A percentile compares a stretch with the other conserved stretches of the same genome.
phyloP scores from a whole-genome alignment of 1,140 invertebrate species.

The Drosophila nigromelanica region DNA sequence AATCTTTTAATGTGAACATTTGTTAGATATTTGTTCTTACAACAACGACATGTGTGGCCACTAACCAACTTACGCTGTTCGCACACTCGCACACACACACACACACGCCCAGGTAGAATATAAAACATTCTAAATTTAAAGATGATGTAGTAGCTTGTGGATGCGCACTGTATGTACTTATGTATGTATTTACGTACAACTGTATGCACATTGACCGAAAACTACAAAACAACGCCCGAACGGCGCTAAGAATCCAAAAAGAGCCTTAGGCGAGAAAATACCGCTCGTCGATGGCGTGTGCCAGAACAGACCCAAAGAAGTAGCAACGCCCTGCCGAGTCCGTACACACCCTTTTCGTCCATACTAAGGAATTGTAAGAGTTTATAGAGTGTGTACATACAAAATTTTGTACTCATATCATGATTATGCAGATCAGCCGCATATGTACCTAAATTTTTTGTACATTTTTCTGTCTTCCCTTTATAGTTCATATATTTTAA shows the following conservation, averaged over 20 bases:
- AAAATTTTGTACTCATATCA: background rate
- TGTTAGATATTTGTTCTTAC: background rate
- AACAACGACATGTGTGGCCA: conserved; percentile 61
- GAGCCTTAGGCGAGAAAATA: conserved; percentile 23
- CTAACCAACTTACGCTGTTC: conserved; percentile 55
- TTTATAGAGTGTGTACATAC: conserved; percentile 7
- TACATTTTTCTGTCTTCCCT: too few species aligned
- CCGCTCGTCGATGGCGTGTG: conserved; percentile 30
- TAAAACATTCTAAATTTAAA: conserved; percentile 81
- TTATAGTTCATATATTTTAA: too few species aligned
- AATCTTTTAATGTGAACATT: background rate
- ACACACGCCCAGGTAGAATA: conserved; percentile 66
- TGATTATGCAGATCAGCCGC: background rate
- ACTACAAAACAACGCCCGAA: conserved; percentile 41
- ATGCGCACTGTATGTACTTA: conserved; percentile 49
- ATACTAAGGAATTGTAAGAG: conserved; percentile 17
- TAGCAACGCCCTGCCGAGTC: conserved; percentile 2
- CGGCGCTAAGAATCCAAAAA: conserved; percentile 65
- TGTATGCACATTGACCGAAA: conserved; percentile 21
- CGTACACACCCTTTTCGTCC: conserved; percentile 2
- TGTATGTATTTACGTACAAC: conserved; percentile 3
- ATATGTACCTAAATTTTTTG: too few species aligned
- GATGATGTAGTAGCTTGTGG: conserved; percentile 71
- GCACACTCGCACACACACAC: conserved; percentile 51
- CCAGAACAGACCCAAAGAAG: conserved; percentile 26